Percentiles rank a stretch among this genome's conserved stretches.
Conservation (phyloP, 2,888 invertebrate genomes). For the Galeopsomyia nigrocyanea region DNA sequence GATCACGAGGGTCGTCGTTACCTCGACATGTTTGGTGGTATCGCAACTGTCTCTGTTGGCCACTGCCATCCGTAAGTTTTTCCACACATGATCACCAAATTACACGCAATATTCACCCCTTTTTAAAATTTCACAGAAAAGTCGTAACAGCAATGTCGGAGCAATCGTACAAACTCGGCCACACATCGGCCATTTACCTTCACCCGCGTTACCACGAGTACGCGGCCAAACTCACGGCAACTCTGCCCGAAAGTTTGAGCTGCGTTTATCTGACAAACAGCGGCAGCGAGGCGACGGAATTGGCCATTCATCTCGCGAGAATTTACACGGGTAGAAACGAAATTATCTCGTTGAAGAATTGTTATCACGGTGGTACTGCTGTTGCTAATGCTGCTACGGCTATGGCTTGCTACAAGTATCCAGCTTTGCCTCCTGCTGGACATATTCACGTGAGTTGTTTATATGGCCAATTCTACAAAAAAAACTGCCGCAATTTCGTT, state of each 20-base stretch:
- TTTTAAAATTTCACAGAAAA: conserved; percentile 78
- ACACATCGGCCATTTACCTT: conserved; percentile 92
- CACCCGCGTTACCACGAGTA: conserved; percentile 94
- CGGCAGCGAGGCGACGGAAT: conserved; percentile 97
- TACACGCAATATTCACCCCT: too few species aligned
- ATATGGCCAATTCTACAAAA: too few species aligned
- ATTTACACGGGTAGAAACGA: conserved; percentile 88
- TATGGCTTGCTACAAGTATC: conserved; percentile 83
- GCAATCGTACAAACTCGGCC: conserved; percentile 89
- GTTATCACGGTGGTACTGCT: conserved; percentile 93
- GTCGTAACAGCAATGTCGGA: conserved; percentile 83
- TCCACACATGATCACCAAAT: too few species aligned
- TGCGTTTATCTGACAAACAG: conserved; percentile 95
- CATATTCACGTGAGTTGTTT: conserved; percentile 83
- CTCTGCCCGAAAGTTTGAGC: conserved; percentile 89
- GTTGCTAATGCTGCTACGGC: conserved; percentile 87
- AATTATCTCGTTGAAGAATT: conserved; percentile 87
- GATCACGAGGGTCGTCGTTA: conserved; percentile 89
- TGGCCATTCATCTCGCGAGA: conserved; percentile 90
- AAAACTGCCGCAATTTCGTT: too few species aligned
- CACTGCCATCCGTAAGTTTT: conserved; percentile 95
- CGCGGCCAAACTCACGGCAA: conserved; percentile 83
- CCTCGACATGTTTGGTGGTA: conserved; percentile 95
- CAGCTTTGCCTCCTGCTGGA: conserved; percentile 79
- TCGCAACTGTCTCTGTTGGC: conserved; percentile 97